These are phyloP conservation scores for Agapornis canus DNA, from an alignment of 2,797 vertebrate genomes.

Conservation along the genomic window DNA sequence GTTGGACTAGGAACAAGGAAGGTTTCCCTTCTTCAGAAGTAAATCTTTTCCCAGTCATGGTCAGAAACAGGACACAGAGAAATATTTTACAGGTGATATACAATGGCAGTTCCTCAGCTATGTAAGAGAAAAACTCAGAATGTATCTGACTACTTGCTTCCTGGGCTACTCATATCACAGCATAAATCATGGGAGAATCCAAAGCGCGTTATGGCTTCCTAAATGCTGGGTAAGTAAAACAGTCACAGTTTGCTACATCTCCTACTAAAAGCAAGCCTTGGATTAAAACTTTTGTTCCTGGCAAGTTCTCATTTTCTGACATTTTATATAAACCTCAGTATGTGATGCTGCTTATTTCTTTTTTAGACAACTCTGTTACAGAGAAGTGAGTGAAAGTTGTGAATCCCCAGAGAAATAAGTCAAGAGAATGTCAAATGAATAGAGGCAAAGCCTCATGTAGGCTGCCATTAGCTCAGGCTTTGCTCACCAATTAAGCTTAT, in stretches of 20 bases:
- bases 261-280: not conserved
- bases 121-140: not conserved
- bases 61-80: not conserved
- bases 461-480: not conserved
- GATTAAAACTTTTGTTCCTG: not conserved
- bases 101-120: not conserved
- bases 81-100: not conserved
- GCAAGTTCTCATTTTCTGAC: slow-evolving; percentile 1
- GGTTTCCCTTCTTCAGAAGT: not conserved
- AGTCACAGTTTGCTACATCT: not conserved
- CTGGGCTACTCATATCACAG: not conserved
- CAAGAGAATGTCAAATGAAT: not conserved
- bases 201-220: not conserved
- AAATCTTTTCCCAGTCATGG: not conserved
- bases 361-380: not conserved
- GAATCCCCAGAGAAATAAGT: not conserved
- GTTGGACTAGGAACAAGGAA: not conserved
- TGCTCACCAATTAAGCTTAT: not conserved
- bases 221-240: not conserved
- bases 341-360: not conserved
- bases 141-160: not conserved
- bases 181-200: not conserved
- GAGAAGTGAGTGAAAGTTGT: not conserved
- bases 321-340: not conserved
- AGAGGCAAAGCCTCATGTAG: not conserved